Conservation (phyloP, 2,797 vertebrate species). For the Cheirogaleus major region DNA sequence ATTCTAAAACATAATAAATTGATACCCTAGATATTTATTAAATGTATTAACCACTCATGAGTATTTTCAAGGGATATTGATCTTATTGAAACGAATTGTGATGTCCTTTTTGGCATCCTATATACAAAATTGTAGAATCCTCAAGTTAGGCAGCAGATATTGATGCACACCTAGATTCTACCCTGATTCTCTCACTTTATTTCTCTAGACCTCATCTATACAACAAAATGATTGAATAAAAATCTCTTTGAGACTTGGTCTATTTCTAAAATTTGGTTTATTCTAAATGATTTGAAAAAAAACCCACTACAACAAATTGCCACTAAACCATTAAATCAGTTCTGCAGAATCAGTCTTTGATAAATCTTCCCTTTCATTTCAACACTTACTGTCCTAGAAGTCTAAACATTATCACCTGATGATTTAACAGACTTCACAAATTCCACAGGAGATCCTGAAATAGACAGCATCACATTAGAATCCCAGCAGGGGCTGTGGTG, state of each 20-base stretch:
- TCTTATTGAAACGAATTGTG: constrained; percentile 4
- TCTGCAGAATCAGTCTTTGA: constrained; percentile 2
- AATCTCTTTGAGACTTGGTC: background rate
- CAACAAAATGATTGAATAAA: constrained; percentile 5
- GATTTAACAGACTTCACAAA: constrained; percentile 23
- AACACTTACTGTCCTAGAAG: background rate
- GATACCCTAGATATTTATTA: background rate
- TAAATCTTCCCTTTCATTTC: constrained; percentile 6
- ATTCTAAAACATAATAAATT: background rate
- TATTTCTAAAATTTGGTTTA: background rate
- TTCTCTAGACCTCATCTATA: background rate
- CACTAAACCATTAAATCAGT: background rate
- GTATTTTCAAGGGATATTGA: background rate
- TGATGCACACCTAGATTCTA: background rate
- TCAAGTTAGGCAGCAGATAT: background rate
- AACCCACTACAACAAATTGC: background rate
- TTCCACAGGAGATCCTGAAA: constrained; percentile 27
- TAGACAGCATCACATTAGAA: background rate
- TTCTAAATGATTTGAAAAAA: background rate
- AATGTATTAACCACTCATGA: background rate
- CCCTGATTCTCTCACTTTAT: background rate
- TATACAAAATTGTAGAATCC: background rate
- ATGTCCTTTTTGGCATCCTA: background rate
- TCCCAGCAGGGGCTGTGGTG: background rate
- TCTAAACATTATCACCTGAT: constrained; percentile 54